These are phyloP conservation scores for Aquatica leii DNA, from an alignment of 2,888 invertebrate species.

Conservation along the genomic window DNA sequence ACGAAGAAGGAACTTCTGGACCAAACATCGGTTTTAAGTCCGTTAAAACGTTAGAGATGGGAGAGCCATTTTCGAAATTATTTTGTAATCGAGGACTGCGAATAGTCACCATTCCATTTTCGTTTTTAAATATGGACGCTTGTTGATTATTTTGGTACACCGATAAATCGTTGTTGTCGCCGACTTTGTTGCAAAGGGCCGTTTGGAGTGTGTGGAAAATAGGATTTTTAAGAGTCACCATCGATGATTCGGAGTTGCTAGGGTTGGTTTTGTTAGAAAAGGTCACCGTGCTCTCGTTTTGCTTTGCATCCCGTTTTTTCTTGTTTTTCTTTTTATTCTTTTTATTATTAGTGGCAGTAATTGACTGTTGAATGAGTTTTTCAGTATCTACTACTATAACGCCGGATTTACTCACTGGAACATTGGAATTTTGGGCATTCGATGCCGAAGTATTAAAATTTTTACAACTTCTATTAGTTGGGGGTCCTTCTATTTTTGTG, in stretches of 20 bases:
- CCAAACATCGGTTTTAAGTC: constrained; percentile 52
- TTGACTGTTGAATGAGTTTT: constrained; percentile 61
- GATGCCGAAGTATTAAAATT: constrained; percentile 43
- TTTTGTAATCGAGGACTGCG: constrained; percentile 68
- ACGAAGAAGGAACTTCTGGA: constrained; percentile 41
- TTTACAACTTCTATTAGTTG: constrained; percentile 53
- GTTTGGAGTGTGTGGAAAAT: constrained; percentile 70
- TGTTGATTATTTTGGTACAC: constrained; percentile 62
- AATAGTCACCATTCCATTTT: constrained; percentile 85
- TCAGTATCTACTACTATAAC: constrained; percentile 71
- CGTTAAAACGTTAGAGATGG: constrained; percentile 47
- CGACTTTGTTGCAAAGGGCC: constrained; percentile 60
- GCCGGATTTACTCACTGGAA: constrained; percentile 62
- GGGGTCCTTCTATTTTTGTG: constrained; percentile 62
- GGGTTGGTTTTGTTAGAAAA: constrained; percentile 39
- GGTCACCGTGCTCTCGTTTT: constrained; percentile 9
- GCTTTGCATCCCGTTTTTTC: constrained; percentile 46
- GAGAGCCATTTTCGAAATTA: constrained; percentile 43
- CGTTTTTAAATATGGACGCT: constrained; percentile 73
- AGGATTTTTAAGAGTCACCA: constrained; percentile 81
- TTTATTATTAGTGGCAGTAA: constrained; percentile 46
- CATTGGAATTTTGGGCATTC: constrained; percentile 35
- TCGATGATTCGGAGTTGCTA: constrained; percentile 64
- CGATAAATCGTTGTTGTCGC: constrained; percentile 46
- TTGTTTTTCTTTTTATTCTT: constrained; percentile 67